Evolutionary conservation across 2,888 invertebrate species (phyloP).

Genomic region (Trichacis sp.): DNA sequence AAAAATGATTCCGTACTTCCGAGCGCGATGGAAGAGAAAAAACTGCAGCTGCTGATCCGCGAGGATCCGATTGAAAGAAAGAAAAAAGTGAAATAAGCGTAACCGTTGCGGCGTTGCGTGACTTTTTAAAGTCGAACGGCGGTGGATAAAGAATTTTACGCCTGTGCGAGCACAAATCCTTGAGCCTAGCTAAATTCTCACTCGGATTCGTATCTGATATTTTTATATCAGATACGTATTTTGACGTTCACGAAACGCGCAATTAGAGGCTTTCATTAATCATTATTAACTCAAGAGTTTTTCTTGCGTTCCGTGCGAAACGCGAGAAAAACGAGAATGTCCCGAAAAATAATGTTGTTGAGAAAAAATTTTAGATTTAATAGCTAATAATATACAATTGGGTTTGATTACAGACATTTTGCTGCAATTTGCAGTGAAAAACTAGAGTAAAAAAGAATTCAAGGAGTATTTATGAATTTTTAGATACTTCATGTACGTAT

Average conservation of each 20-base stretch:
- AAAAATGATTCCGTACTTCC: conserved; percentile 25
- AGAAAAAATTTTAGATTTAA: too few species aligned
- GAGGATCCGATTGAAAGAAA: conserved; percentile 41
- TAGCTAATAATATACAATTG: too few species aligned
- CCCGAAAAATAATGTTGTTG: too few species aligned
- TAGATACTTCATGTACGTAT: too few species aligned
- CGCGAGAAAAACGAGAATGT: too few species aligned
- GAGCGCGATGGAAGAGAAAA: conserved; percentile 7
- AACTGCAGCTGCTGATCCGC: conserved; percentile 37
- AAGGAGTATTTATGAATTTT: too few species aligned
- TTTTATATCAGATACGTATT: conserved; percentile 18
- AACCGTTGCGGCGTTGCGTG: conserved; percentile 43
- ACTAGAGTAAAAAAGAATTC: too few species aligned
- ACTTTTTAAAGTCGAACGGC: conserved; percentile 37
- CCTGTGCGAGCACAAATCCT: conserved; percentile 41
- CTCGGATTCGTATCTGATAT: conserved; percentile 37
- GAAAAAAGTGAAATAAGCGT: conserved; percentile 35
- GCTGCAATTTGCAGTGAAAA: too few species aligned
- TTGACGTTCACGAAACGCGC: conserved; percentile 42
- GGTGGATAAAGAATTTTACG: conserved; percentile 44
- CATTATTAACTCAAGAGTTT: conserved; percentile 39
- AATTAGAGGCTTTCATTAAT: conserved; percentile 42
- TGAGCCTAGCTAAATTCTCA: conserved; percentile 35
- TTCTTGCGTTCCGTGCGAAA: conserved; percentile 36
- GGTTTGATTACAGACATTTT: too few species aligned